Conservation (phyloP, 2,797 vertebrate species). For the Rhinogobio ventralis region DNA sequence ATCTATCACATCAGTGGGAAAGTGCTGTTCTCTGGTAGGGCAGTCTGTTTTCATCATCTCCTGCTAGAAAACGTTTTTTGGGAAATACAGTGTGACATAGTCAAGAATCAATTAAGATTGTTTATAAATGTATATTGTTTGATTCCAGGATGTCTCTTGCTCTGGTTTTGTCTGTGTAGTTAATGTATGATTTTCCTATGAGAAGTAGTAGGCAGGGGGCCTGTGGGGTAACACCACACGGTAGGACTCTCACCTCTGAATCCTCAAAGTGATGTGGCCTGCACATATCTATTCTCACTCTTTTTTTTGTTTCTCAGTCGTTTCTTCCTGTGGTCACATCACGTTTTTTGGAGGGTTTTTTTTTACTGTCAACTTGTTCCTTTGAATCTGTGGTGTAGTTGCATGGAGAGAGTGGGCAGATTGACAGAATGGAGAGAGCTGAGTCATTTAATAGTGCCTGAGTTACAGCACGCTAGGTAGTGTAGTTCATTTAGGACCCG, state of each 20-base stretch:
- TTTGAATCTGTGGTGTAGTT: slow-evolving; percentile 62
- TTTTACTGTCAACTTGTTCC: slow-evolving; percentile 62
- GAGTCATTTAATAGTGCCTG: slow-evolving; percentile 49
- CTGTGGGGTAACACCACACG: slow-evolving; percentile 59
- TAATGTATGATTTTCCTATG: slow-evolving; percentile 59
- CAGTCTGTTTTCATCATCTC: slow-evolving; percentile 62
- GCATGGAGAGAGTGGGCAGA: slow-evolving; percentile 73
- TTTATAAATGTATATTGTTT: slow-evolving; percentile 44
- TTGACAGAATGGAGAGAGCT: slow-evolving; percentile 65
- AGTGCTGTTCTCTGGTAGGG: slow-evolving; percentile 87
- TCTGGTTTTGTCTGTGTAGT: slow-evolving; percentile 56
- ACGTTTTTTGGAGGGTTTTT: slow-evolving; percentile 50
- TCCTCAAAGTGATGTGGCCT: slow-evolving; percentile 56
- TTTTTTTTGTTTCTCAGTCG: slow-evolving; percentile 45
- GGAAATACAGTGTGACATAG: neutral
- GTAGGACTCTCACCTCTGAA: slow-evolving; percentile 61
- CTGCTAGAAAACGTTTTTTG: slow-evolving; percentile 10
- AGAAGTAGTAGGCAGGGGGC: slow-evolving; percentile 57
- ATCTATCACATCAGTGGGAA: slow-evolving; percentile 92
- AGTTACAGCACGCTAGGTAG: slow-evolving; percentile 38
- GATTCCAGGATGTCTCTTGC: slow-evolving; percentile 45
- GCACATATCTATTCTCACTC: slow-evolving; percentile 54
- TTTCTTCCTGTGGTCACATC: slow-evolving; percentile 31
- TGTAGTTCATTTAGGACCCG: slow-evolving; percentile 47
- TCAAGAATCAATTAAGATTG: neutral